Evolutionary conservation across 2,888 invertebrate species (phyloP).

Genomic region (Mythimna albipuncta): DNA sequence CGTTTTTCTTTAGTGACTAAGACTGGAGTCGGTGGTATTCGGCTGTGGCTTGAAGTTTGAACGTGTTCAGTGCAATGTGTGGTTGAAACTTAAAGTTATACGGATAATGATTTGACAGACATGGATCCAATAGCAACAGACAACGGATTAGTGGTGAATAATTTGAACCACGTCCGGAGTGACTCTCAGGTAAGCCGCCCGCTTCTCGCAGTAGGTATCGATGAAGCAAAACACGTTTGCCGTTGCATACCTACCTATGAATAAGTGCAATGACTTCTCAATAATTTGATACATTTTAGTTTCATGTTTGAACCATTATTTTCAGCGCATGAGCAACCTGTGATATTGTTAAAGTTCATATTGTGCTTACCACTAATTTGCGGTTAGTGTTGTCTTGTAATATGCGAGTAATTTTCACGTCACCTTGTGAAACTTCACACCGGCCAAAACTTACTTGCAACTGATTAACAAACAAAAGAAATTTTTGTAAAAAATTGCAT

Average conservation of each 20-base stretch:
- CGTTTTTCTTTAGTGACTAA: conserved; percentile 74
- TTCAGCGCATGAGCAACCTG: conserved; percentile 38
- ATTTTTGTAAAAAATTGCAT: conserved; percentile 28
- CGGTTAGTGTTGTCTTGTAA: conserved; percentile 27
- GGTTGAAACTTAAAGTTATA: conserved; percentile 56
- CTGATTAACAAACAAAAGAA: conserved; percentile 48
- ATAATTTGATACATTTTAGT: conserved; percentile 73
- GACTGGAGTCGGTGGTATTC: conserved; percentile 60
- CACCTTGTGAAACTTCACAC: conserved; percentile 37
- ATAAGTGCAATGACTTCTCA: conserved; percentile 86
- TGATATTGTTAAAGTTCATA: conserved; percentile 42
- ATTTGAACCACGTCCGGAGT: conserved; percentile 88
- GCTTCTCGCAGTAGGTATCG: conserved; percentile 77
- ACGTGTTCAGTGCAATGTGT: conserved; percentile 76
- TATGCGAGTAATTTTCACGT: conserved; percentile 26
- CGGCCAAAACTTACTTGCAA: conserved; percentile 25
- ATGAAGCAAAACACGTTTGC: conserved; percentile 87
- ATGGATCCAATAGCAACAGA: conserved; percentile 88
- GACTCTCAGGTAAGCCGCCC: conserved; percentile 88
- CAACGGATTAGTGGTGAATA: conserved; percentile 88
- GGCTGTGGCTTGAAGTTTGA: conserved; percentile 63
- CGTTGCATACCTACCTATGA: conserved; percentile 85
- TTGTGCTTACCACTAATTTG: conserved; percentile 44
- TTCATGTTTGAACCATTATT: conserved; percentile 45
- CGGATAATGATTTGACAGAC: conserved; percentile 82